phyloP scores from a whole-genome alignment of 1,140 invertebrate species.

The Arctopsyche grandis region DNA sequence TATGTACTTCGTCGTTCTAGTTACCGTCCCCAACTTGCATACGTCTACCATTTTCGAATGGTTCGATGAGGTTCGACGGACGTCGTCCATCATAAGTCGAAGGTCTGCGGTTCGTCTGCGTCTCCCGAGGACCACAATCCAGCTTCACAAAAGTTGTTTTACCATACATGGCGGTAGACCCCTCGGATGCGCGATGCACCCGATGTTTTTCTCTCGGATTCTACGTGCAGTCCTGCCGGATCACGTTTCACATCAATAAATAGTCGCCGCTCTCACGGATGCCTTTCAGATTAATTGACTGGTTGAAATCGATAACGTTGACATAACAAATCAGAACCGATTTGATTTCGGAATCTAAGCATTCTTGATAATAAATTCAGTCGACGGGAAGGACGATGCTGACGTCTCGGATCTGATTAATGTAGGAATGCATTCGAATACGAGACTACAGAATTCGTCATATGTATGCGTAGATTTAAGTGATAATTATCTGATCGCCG shows the following conservation, averaged over 20 bases:
- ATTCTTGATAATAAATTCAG: no score
- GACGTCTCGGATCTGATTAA: no score
- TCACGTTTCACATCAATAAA: slow-evolving; percentile 17
- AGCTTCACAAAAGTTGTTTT: slow-evolving; percentile 1
- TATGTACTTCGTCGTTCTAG: background rate
- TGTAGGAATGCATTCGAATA: no score
- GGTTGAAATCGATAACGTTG: slow-evolving; percentile 28
- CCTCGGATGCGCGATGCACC: background rate
- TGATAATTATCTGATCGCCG: no score
- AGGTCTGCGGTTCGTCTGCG: background rate
- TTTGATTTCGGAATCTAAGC: background rate
- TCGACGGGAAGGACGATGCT: no score
- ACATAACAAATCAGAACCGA: background rate
- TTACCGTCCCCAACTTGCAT: background rate
- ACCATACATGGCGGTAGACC: slow-evolving; percentile 4
- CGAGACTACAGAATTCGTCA: no score
- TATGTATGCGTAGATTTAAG: no score
- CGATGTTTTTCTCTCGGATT: slow-evolving; percentile 13
- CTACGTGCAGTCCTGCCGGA: background rate
- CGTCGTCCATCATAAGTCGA: background rate
- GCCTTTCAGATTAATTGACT: slow-evolving; percentile 30
- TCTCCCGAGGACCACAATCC: background rate
- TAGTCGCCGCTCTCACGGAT: slow-evolving; percentile 20
- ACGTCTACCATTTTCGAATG: background rate
- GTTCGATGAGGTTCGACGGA: background rate